Evolutionary conservation across 2,888 invertebrate genomes (phyloP), one percentile per base, ranked within the genome.

Genomic region (Digitonthophagus gazella): DNA sequence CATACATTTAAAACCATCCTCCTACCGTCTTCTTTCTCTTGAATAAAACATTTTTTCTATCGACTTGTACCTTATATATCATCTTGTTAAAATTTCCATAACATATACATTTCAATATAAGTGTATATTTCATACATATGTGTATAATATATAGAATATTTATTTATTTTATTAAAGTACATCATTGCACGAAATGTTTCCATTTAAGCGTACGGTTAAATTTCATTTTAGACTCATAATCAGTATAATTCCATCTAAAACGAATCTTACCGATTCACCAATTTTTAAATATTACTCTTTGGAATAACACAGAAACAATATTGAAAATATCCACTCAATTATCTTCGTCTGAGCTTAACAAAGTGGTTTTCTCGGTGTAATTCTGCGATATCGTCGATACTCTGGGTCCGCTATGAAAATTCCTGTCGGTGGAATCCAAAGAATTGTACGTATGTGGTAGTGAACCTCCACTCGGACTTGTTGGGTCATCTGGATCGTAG

Each of bases 321-420:
- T 44, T 44, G 11, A 44, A 44, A 44, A 61, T 58, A 58, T 8
- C 56, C 58, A 44, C 18, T 65, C 77, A 82, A 74, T 81, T 82
- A 69, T 97, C 97, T 82, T 97, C 97, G 81, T 97, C 97, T 74
- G 96, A 96, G 85, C 95, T 96, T 75, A 97, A 88, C 74, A 97
- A 88, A 86, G 96, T 96, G 55, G 97, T 96, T 86, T 97, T 97
- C 87, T 97, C 97, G 83, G 94, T 96, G 85, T 96, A 96, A 83
- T 93, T 93, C 78, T 92, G 90, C 75, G 90, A 89, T 81, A 93
- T 93, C 77, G 93, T 93, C 44, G 93, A 89, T 68, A 93, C 92
- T 58, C 91, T 88, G 77, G 91, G 90, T 28, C 90, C 89, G 65
- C 89, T 87, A 58, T 88, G 82, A 57, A 78, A 75, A 22, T 79